Evolutionary conservation across 2,113 vertebrate genomes (phyloP).

Genomic region (Bombycilla garrulus): DNA sequence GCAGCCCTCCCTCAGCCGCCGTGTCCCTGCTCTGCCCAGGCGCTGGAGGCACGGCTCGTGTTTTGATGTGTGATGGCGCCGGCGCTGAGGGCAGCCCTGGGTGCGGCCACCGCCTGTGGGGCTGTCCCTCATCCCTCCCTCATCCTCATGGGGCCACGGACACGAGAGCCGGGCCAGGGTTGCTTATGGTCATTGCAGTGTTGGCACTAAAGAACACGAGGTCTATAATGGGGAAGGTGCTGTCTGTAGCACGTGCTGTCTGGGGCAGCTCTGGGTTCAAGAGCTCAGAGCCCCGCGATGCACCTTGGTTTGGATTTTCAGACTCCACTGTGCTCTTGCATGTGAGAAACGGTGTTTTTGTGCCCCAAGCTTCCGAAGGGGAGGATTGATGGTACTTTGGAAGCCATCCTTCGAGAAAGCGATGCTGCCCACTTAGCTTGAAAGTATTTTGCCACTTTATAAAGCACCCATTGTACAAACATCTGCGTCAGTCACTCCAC

Average conservation of each 20-base stretch:
- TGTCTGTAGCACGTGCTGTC: background rate
- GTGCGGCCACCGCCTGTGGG: background rate
- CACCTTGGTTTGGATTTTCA: background rate
- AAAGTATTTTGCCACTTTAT: background rate
- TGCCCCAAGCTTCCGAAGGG: background rate
- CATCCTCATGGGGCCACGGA: background rate
- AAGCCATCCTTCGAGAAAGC: background rate
- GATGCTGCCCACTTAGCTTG: background rate
- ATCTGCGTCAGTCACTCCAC: background rate
- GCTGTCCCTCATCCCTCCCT: background rate
- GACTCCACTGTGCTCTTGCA: accelerated
- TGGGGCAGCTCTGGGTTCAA: background rate
- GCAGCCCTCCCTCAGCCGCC: background rate
- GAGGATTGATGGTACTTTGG: background rate
- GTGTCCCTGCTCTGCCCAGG: background rate
- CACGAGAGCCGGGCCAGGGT: background rate
- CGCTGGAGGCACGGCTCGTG: background rate
- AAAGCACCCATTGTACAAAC: conserved; percentile 24
- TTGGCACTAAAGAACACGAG: background rate
- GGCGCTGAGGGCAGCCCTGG: background rate
- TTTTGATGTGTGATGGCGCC: background rate
- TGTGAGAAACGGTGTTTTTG: accelerated
- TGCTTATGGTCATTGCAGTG: background rate
- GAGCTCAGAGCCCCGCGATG: accelerated
- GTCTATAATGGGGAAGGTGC: background rate